Conservation (phyloP, 2,797 vertebrate genomes). For the Syndactyla subalaris region DNA sequence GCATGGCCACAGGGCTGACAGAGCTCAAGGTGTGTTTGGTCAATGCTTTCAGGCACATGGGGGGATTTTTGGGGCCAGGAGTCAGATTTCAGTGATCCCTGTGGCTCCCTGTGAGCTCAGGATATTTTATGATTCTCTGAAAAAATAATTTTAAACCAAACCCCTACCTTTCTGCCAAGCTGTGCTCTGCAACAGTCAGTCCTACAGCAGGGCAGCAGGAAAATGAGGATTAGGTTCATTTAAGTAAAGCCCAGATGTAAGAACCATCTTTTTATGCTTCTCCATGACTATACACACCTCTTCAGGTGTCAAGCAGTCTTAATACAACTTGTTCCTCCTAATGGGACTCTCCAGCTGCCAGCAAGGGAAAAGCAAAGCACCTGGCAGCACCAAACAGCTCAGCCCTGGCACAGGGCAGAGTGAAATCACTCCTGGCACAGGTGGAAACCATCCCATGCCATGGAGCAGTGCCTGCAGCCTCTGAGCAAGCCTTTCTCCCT, state of each 20-base stretch:
- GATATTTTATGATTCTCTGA: background rate
- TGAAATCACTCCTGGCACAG: conserved; percentile 46
- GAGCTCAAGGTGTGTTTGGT: background rate
- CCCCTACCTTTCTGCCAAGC: background rate
- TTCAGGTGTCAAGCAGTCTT: background rate
- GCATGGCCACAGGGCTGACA: background rate
- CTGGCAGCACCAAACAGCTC: background rate
- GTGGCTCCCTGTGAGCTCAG: no score
- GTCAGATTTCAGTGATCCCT: background rate
- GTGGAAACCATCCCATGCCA: background rate
- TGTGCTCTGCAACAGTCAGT: background rate
- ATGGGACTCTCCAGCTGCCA: background rate
- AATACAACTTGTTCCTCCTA: background rate
- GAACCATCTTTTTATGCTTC: background rate
- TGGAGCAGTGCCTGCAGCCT: background rate
- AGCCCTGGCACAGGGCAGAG: background rate
- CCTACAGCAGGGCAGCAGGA: background rate
- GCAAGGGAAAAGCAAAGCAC: background rate
- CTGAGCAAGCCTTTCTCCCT: background rate
- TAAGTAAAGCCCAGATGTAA: background rate
- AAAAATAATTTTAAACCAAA: background rate
- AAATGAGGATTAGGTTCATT: background rate
- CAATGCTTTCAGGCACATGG: background rate
- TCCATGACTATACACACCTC: background rate
- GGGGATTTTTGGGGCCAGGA: background rate